Conservation (phyloP, 2,113 vertebrate species). For the Aplodontia rufa region DNA sequence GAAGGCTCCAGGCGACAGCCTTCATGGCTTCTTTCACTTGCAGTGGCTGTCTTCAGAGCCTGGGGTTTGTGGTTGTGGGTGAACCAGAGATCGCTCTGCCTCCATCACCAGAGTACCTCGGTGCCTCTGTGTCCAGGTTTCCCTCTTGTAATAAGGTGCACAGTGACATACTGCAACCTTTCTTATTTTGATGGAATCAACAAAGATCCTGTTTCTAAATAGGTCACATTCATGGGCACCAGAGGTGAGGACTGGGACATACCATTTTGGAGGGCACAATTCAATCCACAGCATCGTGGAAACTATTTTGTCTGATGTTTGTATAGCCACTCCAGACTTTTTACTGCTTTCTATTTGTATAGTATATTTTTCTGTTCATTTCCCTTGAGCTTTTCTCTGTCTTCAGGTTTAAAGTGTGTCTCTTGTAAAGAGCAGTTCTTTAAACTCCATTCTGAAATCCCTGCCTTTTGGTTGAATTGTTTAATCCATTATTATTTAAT, state of each 20-base stretch:
- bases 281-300: background rate
- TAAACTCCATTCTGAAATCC: background rate
- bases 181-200: background rate
- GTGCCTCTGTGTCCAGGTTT: background rate
- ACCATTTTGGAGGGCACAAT: background rate
- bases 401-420: background rate
- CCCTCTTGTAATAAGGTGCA: background rate
- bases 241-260: background rate
- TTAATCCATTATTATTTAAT: background rate
- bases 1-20: too few relatives aligned
- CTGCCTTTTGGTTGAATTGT: background rate
- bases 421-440: background rate
- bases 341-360: background rate
- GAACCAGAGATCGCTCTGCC: background rate
- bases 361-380: background rate
- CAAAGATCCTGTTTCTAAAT: background rate
- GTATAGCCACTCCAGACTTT: background rate
- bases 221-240: background rate
- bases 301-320: background rate
- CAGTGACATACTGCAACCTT: background rate
- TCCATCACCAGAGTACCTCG: background rate
- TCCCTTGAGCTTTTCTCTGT: background rate
- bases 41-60: background rate
- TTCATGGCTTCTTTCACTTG: background rate
- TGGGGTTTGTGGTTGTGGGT: background rate